These are phyloP conservation scores for Onychostoma macrolepis DNA, from an alignment of 2,113 vertebrate genomes.

Conservation along the genomic window DNA sequence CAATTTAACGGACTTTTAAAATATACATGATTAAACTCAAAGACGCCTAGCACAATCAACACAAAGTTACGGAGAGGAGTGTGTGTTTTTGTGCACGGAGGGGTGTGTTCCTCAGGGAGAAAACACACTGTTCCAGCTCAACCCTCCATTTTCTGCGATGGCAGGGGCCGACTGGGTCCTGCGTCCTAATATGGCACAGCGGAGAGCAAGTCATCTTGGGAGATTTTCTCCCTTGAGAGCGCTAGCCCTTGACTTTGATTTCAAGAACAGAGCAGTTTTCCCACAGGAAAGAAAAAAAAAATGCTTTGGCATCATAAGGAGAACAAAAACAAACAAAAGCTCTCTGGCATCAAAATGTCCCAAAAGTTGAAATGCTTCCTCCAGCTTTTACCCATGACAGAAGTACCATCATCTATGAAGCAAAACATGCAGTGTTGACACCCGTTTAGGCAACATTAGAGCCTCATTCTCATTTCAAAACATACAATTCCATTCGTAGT, in stretches of 20 bases:
- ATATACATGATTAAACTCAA: slow-evolving; percentile 44
- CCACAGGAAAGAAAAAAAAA: slow-evolving; percentile 82
- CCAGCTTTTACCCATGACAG: not conserved
- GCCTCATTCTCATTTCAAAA: slow-evolving; percentile 2
- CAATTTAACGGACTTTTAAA: slow-evolving; percentile 54
- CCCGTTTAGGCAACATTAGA: not conserved
- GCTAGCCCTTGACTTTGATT: slow-evolving; percentile 75
- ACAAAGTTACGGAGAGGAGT: not conserved
- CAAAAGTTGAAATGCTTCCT: slow-evolving; percentile 53
- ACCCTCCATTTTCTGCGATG: slow-evolving; percentile 45
- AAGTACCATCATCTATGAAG: slow-evolving; percentile 22
- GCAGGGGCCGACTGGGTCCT: slow-evolving; percentile 30
- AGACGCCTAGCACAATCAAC: slow-evolving; percentile 47
- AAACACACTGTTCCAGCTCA: slow-evolving; percentile 46
- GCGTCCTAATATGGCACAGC: slow-evolving; percentile 84
- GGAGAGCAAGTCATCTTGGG: slow-evolving; percentile 81
- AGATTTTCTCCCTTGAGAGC: slow-evolving; percentile 80
- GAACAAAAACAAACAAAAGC: slow-evolving; percentile 68
- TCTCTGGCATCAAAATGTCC: slow-evolving; percentile 69
- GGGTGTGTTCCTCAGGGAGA: slow-evolving; percentile 1
- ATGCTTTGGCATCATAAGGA: slow-evolving; percentile 46
- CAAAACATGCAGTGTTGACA: not conserved
- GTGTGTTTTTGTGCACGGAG: slow-evolving; percentile 6
- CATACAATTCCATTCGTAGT: not conserved
- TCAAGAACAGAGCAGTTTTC: slow-evolving; percentile 85